These are phyloP conservation scores for Limonius californicus DNA, from an alignment of 1,140 invertebrate species.

Conservation along the genomic window DNA sequence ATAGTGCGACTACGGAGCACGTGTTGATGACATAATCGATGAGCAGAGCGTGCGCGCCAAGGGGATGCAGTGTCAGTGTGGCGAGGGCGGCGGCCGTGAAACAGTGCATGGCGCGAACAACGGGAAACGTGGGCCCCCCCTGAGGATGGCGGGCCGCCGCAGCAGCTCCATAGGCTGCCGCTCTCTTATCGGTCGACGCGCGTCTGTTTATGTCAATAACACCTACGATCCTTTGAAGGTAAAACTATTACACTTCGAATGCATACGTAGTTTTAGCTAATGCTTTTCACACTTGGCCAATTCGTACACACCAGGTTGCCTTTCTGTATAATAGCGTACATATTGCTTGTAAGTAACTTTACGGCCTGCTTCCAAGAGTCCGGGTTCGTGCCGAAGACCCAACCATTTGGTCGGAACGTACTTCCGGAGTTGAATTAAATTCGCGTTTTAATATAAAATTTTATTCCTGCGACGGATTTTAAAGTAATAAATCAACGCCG, in stretches of 20 bases:
- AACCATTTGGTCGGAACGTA: no score
- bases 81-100: conserved; percentile 33
- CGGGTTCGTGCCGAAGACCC: no score
- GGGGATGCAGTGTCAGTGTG: conserved; percentile 24
- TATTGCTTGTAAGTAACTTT: no score
- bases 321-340: no score
- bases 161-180: conserved; percentile 57
- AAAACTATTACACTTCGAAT: conserved; percentile 17
- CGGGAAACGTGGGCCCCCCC: conserved; percentile 25
- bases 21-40: conserved; percentile 29
- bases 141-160: conserved; percentile 52
- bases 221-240: conserved; percentile 55
- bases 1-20: conserved; percentile 14
- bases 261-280: no score
- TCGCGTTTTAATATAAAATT: no score
- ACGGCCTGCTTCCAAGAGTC: no score
- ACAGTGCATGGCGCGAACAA: conserved; percentile 29
- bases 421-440: no score
- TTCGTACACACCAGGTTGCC: no score
- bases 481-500: no score
- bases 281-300: no score
- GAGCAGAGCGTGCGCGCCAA: conserved; percentile 27
- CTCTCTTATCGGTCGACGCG: conserved; percentile 52
- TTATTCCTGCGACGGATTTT: no score
- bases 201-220: conserved; percentile 51